These are phyloP conservation scores for Corythornis vintsioides DNA, from an alignment of 2,113 vertebrate species.

Conservation along the genomic window DNA sequence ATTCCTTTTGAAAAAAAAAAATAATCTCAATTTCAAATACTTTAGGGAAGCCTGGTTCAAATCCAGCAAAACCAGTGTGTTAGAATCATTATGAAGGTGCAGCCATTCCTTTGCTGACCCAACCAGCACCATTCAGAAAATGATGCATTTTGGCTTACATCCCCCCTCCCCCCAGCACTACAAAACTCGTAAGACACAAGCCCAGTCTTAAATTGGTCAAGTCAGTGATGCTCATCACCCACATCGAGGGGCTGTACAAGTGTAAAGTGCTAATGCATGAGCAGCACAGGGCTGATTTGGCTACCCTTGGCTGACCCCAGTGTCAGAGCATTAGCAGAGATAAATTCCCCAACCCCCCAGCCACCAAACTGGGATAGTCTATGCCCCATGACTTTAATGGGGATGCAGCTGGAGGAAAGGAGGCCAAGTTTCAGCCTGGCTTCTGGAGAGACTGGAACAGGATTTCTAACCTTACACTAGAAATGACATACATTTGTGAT, in stretches of 20 bases:
- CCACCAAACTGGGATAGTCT: fast-evolving
- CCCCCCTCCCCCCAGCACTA: fast-evolving
- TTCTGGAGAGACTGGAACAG: background rate
- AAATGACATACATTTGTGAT: background rate
- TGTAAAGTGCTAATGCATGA: fast-evolving
- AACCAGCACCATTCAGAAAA: background rate
- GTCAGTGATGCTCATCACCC: background rate
- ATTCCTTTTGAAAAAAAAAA: background rate
- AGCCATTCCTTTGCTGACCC: background rate
- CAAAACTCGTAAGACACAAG: fast-evolving
- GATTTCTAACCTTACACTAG: background rate
- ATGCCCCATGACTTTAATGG: fast-evolving
- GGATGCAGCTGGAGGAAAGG: background rate
- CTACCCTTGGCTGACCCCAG: background rate
- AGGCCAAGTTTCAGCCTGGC: background rate
- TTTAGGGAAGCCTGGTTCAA: background rate
- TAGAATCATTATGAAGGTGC: background rate
- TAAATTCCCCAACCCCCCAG: background rate
- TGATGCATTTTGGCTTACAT: fast-evolving
- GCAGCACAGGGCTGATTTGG: background rate
- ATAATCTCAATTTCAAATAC: background rate
- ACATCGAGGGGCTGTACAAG: fast-evolving
- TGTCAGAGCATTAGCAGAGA: background rate
- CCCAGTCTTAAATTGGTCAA: background rate
- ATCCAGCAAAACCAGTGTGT: background rate